Evolutionary conservation across 2,888 invertebrate species (phyloP).

Genomic region (Drosophila setosimentum): DNA sequence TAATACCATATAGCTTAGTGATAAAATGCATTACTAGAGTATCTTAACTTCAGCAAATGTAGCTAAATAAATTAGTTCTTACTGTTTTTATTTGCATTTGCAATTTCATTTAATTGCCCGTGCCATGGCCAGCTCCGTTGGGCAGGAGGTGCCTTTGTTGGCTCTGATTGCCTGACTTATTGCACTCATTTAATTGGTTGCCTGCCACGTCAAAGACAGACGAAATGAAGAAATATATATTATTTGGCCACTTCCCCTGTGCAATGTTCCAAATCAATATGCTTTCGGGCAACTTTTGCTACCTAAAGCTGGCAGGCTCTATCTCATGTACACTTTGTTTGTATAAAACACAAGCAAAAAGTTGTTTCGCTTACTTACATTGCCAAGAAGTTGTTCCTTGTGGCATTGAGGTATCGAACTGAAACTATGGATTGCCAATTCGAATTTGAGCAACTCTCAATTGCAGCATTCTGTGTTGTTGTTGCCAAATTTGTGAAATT

Average conservation of each 20-base stretch:
- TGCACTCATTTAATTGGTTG: constrained; percentile 69
- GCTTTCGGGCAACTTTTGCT: constrained; percentile 62
- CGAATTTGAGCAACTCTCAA: constrained; percentile 39
- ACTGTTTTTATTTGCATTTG: constrained; percentile 56
- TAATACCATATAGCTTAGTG: background rate
- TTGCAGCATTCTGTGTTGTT: constrained; percentile 47
- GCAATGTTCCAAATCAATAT: constrained; percentile 73
- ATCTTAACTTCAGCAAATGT: constrained; percentile 23
- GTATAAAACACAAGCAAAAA: constrained; percentile 66
- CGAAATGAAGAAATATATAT: constrained; percentile 68
- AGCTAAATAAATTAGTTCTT: background rate
- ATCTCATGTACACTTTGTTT: constrained; percentile 60
- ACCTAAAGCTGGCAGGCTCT: constrained; percentile 35
- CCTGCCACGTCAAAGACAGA: constrained; percentile 71
- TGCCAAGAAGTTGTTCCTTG: constrained; percentile 58
- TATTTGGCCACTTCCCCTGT: constrained; percentile 4
- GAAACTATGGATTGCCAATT: constrained; percentile 16
- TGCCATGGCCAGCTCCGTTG: constrained; percentile 19
- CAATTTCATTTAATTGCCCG: constrained; percentile 68
- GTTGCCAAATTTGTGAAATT: constrained; percentile 37
- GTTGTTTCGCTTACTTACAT: constrained; percentile 72
- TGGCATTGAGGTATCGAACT: constrained; percentile 24
- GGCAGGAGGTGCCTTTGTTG: constrained; percentile 23
- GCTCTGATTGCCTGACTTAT: constrained; percentile 74
- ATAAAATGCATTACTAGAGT: constrained; percentile 18